Conservation (phyloP, 2,797 vertebrate genomes). For the Acropternis orthonyx region DNA sequence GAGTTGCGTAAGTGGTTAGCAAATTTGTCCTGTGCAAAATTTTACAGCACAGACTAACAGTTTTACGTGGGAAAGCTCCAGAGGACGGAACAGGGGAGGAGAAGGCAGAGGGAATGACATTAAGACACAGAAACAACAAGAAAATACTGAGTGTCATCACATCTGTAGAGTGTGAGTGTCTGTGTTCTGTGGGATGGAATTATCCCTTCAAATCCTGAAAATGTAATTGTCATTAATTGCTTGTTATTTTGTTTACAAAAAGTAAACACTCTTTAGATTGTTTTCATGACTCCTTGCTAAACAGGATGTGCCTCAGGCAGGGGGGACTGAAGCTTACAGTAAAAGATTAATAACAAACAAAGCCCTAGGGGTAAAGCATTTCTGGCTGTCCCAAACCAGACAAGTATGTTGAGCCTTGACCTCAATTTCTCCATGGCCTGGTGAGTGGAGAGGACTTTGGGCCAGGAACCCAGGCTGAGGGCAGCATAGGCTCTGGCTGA, state of each 20-base stretch:
- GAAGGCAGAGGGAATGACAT: not conserved
- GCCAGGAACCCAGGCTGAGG: not conserved
- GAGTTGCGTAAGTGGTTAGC: conserved; percentile 86
- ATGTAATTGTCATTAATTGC: conserved; percentile 27
- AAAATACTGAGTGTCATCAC: conserved; percentile 17
- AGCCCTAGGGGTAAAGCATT: not conserved
- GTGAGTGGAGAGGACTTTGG: not conserved
- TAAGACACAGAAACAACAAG: conserved; percentile 9
- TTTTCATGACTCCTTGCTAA: conserved; percentile 50
- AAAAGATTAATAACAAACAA: conserved; percentile 35
- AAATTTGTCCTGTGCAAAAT: not conserved
- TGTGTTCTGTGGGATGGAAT: conserved; percentile 2
- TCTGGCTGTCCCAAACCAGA: conserved; percentile 23
- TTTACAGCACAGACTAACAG: not conserved
- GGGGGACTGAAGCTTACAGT: conserved; percentile 27
- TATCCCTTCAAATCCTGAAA: conserved; percentile 16
- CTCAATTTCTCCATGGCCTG: not conserved
- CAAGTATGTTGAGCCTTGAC: not conserved
- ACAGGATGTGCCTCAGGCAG: conserved; percentile 43
- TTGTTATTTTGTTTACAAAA: conserved; percentile 49
- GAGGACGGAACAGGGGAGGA: not conserved
- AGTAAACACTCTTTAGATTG: conserved; percentile 1
- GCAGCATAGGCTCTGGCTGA: not conserved
- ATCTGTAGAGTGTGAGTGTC: not conserved
- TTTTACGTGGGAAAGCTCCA: not conserved